Evolutionary conservation across 1,140 invertebrate genomes (phyloP).

Genomic region (Pentalonia nigronervosa): DNA sequence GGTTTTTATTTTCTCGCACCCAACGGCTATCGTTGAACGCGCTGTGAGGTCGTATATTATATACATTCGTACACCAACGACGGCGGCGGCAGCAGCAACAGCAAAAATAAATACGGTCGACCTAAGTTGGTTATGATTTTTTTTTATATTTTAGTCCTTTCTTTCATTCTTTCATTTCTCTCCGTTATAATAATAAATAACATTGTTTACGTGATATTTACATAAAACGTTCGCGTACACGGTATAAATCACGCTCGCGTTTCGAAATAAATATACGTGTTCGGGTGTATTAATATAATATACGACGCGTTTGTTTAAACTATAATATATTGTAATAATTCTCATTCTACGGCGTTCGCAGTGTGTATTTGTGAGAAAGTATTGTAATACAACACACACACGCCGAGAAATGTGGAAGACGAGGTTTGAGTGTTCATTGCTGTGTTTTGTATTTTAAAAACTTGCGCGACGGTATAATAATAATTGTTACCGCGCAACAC

Average conservation of each 20-base stretch:
- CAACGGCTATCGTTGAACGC: not conserved
- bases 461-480: not conserved
- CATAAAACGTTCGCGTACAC: not conserved
- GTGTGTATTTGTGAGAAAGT: not conserved
- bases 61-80: not conserved
- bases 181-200: not conserved
- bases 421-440: not conserved
- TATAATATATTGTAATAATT: not conserved
- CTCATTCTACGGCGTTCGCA: not conserved
- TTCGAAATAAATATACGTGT: not conserved
- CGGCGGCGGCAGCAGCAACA: not conserved
- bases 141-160: not conserved
- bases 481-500: not conserved
- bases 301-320: not conserved
- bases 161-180: not conserved
- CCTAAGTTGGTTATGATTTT: not conserved
- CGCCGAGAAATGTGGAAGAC: not conserved
- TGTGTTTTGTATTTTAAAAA: not conserved
- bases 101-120: not conserved
- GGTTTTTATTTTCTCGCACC: not conserved
- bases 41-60: not conserved
- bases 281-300: not conserved
- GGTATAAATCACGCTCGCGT: not conserved
- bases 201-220: conserved; percentile 12
- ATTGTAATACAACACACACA: not conserved